Conservation (phyloP, 2,797 vertebrate species). For the Sebastes umbrosus region DNA sequence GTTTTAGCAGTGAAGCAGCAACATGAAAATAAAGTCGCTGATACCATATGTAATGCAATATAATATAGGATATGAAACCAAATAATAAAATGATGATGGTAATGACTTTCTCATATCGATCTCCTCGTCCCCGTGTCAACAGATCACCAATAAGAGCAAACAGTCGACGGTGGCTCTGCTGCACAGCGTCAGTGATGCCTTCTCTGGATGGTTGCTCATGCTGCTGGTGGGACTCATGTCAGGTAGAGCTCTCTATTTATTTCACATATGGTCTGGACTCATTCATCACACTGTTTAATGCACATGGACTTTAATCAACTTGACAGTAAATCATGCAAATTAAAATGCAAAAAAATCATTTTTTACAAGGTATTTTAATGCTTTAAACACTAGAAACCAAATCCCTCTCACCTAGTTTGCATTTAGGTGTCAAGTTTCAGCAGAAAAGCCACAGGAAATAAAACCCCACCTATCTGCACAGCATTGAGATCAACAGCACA, state of each 20-base stretch:
- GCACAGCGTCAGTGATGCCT: conserved; percentile 91
- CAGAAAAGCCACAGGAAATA: no score
- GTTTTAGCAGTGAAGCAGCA: not conserved
- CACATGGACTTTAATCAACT: not conserved
- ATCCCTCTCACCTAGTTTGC: not conserved
- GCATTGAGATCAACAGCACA: not conserved
- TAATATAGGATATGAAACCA: not conserved
- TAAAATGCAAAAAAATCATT: no score
- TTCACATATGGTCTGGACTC: not conserved
- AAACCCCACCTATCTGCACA: no score
- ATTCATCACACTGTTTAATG: not conserved
- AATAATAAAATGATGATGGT: not conserved
- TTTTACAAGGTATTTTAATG: not conserved
- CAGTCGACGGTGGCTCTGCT: conserved; percentile 90
- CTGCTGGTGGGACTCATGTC: conserved; percentile 92
- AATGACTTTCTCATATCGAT: not conserved
- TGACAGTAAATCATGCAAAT: not conserved
- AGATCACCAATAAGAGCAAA: conserved; percentile 93
- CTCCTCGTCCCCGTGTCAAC: not conserved
- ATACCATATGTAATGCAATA: no score
- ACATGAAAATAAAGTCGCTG: not conserved
- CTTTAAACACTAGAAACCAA: not conserved
- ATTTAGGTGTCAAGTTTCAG: no score
- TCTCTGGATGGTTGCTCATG: conserved; percentile 97
- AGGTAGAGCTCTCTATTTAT: conserved; percentile 75